A percentile compares a stretch with the other conserved stretches of the same genome.
phyloP scores from a whole-genome alignment of 2,113 vertebrate genomes.

The Atrichornis clamosus region DNA sequence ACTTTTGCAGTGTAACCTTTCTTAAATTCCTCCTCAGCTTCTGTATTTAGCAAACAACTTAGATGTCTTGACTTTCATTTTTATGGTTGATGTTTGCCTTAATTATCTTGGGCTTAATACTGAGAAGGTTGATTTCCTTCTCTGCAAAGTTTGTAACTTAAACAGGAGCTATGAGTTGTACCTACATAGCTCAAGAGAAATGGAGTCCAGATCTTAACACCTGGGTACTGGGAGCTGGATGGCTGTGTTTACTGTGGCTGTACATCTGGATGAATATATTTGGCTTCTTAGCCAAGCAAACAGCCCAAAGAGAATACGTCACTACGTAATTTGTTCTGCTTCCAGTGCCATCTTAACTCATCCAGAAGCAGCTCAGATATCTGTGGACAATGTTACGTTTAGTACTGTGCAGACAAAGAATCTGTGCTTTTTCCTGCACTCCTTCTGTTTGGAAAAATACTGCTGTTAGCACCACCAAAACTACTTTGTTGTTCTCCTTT shows the following conservation, averaged over 20 bases:
- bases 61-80: neutral
- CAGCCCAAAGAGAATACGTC: neutral
- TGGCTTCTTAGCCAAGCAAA: neutral
- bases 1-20: neutral
- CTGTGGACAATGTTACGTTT: neutral
- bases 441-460: neutral
- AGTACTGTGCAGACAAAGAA: neutral
- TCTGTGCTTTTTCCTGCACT: neutral
- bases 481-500: neutral
- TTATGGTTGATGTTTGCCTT: neutral
- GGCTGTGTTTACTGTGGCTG: neutral
- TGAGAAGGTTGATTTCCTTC: neutral
- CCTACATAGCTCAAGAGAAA: neutral
- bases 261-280: neutral
- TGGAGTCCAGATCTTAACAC: neutral
- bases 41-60: neutral
- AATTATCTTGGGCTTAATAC: neutral
- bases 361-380: neutral
- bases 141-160: neutral
- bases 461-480: neutral
- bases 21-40: neutral
- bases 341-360: neutral
- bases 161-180: neutral
- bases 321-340: constrained; percentile 17
- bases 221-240: neutral